Evolutionary conservation across 2,888 invertebrate genomes (phyloP).

Genomic region (Nephrotoma appendiculata): DNA sequence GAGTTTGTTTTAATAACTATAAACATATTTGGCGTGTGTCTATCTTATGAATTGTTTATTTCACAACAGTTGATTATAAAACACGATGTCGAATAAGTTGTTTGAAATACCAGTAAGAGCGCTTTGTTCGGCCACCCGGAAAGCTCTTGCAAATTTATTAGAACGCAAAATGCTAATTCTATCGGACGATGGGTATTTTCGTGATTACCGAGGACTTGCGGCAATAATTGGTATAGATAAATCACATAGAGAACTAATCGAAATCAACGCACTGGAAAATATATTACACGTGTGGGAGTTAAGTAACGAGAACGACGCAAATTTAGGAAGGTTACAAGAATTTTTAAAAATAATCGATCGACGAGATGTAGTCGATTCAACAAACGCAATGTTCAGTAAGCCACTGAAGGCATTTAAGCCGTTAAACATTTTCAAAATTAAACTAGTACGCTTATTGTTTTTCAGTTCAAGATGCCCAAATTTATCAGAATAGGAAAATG

Average conservation of each 20-base stretch:
- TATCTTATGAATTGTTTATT: too few species aligned
- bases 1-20: too few species aligned
- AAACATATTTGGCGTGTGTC: too few species aligned
- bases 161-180: slow-evolving; percentile 52
- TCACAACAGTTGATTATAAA: too few species aligned
- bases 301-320: slow-evolving; percentile 25
- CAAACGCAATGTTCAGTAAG: slow-evolving; percentile 38
- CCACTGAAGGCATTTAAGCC: too few species aligned
- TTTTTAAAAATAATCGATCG: slow-evolving; percentile 53
- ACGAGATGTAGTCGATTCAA: slow-evolving; percentile 62
- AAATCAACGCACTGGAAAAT: slow-evolving; percentile 42
- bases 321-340: slow-evolving; percentile 41
- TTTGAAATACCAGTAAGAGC: slow-evolving; percentile 30
- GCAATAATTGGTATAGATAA: slow-evolving; percentile 42
- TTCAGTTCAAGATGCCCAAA: background rate
- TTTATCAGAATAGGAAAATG: background rate
- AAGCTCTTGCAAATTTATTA: slow-evolving; percentile 42
- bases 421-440: background rate
- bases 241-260: slow-evolving; percentile 31
- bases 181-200: slow-evolving; percentile 41
- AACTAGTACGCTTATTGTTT: background rate
- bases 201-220: slow-evolving; percentile 69
- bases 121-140: slow-evolving; percentile 32
- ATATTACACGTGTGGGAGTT: slow-evolving; percentile 43
- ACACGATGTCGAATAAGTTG: slow-evolving; percentile 17